Evolutionary conservation across 2,797 vertebrate genomes (phyloP).

Genomic region (Jordanella pulchra): DNA sequence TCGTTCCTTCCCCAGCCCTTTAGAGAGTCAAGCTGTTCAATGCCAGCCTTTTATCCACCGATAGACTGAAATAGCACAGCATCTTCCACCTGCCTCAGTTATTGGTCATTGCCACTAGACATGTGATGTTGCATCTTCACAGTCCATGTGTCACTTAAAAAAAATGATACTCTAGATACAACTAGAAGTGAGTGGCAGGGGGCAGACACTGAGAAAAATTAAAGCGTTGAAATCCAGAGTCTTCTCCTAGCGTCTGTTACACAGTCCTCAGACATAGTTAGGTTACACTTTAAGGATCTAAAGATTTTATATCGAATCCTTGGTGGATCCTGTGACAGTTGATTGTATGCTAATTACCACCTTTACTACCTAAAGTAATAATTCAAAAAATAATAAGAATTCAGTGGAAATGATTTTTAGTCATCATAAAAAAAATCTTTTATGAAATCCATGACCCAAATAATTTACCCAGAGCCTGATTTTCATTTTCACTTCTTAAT

Average conservation of each 20-base stretch:
- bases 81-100: constrained; percentile 51
- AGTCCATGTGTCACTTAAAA: constrained; percentile 40
- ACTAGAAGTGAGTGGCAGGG: constrained; percentile 51
- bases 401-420: background rate
- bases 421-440: background rate
- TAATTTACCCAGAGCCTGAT: too few relatives aligned
- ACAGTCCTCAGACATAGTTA: constrained; percentile 54
- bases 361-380: too few relatives aligned
- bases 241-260: constrained; percentile 69
- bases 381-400: background rate
- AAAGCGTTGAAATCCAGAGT: constrained; percentile 67
- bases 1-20: constrained; percentile 25
- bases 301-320: constrained; percentile 22
- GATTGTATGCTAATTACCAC: background rate
- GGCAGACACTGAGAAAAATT: constrained; percentile 39
- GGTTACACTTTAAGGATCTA: constrained; percentile 41
- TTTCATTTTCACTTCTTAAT: background rate
- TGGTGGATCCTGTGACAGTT: constrained; percentile 26
- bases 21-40: constrained; percentile 51
- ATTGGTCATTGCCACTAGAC: constrained; percentile 52
- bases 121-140: constrained; percentile 43
- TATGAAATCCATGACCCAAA: background rate
- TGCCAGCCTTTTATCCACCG: constrained; percentile 47
- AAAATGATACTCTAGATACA: constrained; percentile 34
- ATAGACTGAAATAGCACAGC: constrained; percentile 62